Conservation (phyloP, 2,113 vertebrate species). For the Microtus richardsoni region DNA sequence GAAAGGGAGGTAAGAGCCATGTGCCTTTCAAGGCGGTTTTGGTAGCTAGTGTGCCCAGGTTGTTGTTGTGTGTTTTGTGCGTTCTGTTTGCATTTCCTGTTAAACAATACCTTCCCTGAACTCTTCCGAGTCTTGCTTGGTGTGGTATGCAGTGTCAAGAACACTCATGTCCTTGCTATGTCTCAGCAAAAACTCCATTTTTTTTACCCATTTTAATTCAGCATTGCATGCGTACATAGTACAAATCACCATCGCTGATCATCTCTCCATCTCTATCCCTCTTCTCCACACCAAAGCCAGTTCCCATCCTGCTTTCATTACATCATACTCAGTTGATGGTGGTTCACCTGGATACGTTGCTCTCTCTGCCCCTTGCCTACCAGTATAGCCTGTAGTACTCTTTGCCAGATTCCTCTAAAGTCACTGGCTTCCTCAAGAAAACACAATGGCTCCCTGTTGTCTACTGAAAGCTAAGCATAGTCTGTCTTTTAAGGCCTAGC, state of each 20-base stretch:
- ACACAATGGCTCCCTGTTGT: background rate
- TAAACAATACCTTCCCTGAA: background rate
- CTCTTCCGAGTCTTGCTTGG: background rate
- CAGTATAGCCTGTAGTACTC: background rate
- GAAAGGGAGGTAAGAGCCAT: background rate
- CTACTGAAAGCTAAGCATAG: conserved; percentile 27
- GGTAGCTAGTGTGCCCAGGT: background rate
- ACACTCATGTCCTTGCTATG: background rate
- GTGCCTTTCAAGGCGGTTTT: background rate
- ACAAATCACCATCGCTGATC: background rate
- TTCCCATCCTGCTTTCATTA: background rate
- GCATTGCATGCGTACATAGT: background rate
- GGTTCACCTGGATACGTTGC: background rate
- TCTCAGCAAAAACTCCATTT: background rate
- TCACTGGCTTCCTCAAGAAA: conserved; percentile 29
- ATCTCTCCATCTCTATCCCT: background rate
- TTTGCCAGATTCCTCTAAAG: background rate
- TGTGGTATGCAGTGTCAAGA: background rate
- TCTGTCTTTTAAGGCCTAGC: conserved; percentile 39
- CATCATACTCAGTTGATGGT: background rate
- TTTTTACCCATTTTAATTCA: background rate
- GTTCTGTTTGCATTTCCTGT: background rate
- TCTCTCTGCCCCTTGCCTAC: background rate
- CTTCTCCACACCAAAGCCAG: background rate
- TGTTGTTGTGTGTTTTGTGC: background rate